Conservation (phyloP, 1,140 invertebrate species). For the Drosophila orosa region DNA sequence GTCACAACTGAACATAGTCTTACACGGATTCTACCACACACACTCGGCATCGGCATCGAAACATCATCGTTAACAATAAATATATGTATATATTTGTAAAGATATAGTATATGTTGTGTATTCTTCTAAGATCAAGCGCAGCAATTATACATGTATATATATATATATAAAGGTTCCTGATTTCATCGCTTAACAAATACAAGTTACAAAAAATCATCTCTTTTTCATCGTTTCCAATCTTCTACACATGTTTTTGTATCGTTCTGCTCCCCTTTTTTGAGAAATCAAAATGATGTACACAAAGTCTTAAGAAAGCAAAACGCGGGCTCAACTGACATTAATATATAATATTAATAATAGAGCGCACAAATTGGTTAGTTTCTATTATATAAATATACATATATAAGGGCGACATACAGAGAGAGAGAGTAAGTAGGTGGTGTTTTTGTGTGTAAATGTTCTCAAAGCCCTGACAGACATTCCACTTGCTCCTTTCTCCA, state of each 20-base stretch:
- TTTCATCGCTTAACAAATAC: constrained; percentile 49
- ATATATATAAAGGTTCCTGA: constrained; percentile 49
- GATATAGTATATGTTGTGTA: constrained; percentile 30
- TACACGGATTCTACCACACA: constrained; percentile 45
- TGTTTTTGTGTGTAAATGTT: constrained; percentile 41
- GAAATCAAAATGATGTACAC: constrained; percentile 54
- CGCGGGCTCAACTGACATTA: constrained; percentile 72
- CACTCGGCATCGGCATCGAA: constrained; percentile 49
- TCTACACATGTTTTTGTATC: constrained; percentile 18
- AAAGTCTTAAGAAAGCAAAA: constrained; percentile 63
- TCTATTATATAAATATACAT: constrained; percentile 56
- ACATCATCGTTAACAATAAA: constrained; percentile 46
- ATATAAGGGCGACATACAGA: constrained; percentile 22
- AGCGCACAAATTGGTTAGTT: constrained; percentile 54
- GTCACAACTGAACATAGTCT: constrained; percentile 45
- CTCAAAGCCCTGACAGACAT: constrained; percentile 44
- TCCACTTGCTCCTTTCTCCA: constrained; percentile 13
- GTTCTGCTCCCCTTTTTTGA: constrained; percentile 8
- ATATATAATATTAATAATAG: constrained; percentile 81
- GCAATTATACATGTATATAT: constrained; percentile 42
- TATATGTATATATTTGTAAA: constrained; percentile 40
- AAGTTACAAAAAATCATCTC: constrained; percentile 45
- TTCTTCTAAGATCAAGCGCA: constrained; percentile 47
- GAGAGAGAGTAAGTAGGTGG: constrained; percentile 25
- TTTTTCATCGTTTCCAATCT: not conserved